Conservation (phyloP, 2,113 vertebrate species). For the Bubo bubo region DNA sequence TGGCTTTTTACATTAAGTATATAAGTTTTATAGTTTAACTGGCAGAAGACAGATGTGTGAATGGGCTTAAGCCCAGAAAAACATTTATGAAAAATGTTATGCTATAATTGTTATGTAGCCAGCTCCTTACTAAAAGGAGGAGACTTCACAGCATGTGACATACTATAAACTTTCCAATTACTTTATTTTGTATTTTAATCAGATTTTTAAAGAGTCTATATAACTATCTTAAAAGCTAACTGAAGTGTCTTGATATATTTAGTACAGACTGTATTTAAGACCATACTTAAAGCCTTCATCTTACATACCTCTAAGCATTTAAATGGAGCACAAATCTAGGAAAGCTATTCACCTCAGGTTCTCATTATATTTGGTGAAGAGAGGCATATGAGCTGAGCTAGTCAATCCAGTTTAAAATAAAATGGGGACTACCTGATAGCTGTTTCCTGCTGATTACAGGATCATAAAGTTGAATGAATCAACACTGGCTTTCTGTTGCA, state of each 20-base stretch:
- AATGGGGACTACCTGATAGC: not conserved
- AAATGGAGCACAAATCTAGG: not conserved
- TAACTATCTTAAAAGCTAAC: not conserved
- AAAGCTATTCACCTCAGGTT: not conserved
- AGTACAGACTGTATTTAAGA: not conserved
- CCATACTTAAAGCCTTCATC: not conserved
- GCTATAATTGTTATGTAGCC: not conserved
- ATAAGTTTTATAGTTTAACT: not conserved
- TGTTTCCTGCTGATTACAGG: not conserved
- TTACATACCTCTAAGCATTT: not conserved
- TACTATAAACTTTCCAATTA: not conserved
- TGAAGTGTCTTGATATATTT: accelerated
- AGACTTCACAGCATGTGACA: no score
- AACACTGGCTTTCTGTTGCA: not conserved
- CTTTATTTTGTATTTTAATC: not conserved
- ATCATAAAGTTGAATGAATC: not conserved
- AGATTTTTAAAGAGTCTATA: not conserved
- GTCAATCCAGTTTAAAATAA: not conserved
- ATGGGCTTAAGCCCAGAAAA: not conserved
- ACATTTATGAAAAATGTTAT: not conserved
- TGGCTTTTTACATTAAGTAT: not conserved
- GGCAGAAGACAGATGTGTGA: not conserved
- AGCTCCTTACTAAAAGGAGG: not conserved
- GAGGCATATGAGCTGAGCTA: not conserved
- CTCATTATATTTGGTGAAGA: not conserved